A percentile compares a stretch with the other conserved stretches of the same genome.
These are phyloP conservation scores for Formica exsecta DNA, from an alignment of 1,140 invertebrate genomes.

Conservation along the genomic window DNA sequence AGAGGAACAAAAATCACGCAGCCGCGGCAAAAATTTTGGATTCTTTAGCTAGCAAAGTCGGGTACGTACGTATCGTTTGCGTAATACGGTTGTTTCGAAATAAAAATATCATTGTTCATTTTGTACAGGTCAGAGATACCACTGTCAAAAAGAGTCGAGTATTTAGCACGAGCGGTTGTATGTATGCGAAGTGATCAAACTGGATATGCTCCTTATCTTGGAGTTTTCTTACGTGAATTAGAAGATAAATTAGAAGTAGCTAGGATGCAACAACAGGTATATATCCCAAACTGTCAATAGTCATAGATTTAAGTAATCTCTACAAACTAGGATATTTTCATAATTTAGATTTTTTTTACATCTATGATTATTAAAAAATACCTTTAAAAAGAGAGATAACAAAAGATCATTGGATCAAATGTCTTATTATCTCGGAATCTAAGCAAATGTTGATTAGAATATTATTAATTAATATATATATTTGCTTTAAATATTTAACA, in stretches of 20 bases:
- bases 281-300: conserved; percentile 14
- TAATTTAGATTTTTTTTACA: background rate
- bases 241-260: conserved; percentile 98
- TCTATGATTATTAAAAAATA: background rate
- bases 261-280: conserved; percentile 90
- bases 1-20: conserved; percentile 95
- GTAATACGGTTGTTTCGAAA: background rate
- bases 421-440: background rate
- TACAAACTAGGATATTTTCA: background rate
- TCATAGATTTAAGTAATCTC: background rate
- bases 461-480: conserved; percentile 11
- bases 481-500: conserved; percentile 74
- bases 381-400: background rate
- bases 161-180: conserved; percentile 97
- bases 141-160: conserved; percentile 93
- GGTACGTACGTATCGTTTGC: conserved; percentile 86
- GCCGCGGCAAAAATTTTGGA: conserved; percentile 97
- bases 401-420: background rate
- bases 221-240: conserved; percentile 95
- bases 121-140: conserved; percentile 87
- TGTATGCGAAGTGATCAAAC: conserved; percentile 96
- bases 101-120: background rate
- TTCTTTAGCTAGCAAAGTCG: conserved; percentile 93
- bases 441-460: background rate
- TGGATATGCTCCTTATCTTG: conserved; percentile 91